phyloP scores from a whole-genome alignment of 2,888 invertebrate genomes.

The Horisme vitalbata region DNA sequence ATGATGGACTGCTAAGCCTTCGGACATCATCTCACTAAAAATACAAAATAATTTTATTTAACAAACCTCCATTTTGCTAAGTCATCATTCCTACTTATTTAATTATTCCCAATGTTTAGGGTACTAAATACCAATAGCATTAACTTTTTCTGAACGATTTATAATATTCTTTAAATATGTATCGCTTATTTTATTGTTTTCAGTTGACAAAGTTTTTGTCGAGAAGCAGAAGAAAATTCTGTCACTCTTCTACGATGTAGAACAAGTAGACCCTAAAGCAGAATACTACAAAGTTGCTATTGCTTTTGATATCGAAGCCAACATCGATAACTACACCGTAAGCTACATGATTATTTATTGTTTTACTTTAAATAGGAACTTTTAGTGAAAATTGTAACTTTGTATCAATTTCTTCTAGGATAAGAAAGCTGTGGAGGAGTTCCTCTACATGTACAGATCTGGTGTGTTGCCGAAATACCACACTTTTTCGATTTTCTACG shows the following conservation, averaged over 20 bases:
- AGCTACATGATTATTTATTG: slow-evolving; percentile 25
- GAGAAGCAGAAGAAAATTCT: slow-evolving; percentile 67
- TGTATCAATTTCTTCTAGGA: slow-evolving; percentile 24
- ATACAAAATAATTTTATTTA: too few species aligned
- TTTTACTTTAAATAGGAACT: neutral
- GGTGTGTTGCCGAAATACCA: slow-evolving; percentile 75
- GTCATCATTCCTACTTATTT: too few species aligned
- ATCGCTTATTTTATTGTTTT: neutral
- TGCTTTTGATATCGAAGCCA: slow-evolving; percentile 61
- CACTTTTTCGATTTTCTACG: slow-evolving; percentile 77
- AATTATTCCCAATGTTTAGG: too few species aligned
- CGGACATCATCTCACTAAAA: too few species aligned
- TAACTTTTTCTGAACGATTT: too few species aligned
- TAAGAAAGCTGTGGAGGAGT: slow-evolving; percentile 61
- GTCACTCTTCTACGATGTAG: slow-evolving; percentile 67
- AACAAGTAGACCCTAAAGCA: slow-evolving; percentile 55
- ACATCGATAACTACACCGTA: slow-evolving; percentile 65
- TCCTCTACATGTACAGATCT: slow-evolving; percentile 62
- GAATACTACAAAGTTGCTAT: slow-evolving; percentile 63
- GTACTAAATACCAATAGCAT: too few species aligned
- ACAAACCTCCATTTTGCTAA: too few species aligned
- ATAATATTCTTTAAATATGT: too few species aligned
- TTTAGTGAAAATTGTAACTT: neutral
- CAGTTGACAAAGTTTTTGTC: slow-evolving; percentile 50
- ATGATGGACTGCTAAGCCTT: too few species aligned